A percentile compares a stretch with the other conserved stretches of the same genome.
These are phyloP conservation scores for Ceyx cyanopectus DNA, from an alignment of 2,113 vertebrate genomes.

Conservation along the genomic window DNA sequence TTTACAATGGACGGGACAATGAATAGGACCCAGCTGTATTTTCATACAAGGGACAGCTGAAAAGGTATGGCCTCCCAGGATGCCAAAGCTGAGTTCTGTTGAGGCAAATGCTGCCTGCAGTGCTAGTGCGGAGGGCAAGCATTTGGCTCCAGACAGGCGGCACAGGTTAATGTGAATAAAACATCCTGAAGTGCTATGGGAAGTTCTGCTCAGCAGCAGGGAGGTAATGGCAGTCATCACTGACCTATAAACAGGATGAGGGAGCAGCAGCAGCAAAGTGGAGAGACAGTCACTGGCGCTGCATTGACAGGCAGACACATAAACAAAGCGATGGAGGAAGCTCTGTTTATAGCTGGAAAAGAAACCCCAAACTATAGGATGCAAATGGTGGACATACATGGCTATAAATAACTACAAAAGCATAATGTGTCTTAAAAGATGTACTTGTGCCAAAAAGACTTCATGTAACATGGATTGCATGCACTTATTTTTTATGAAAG, in stretches of 20 bases:
- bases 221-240: background rate
- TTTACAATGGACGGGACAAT: background rate
- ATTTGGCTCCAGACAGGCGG: slow-evolving; percentile 38
- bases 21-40: background rate
- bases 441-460: background rate
- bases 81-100: background rate
- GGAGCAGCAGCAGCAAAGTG: slow-evolving; percentile 59
- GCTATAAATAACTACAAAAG: slow-evolving; percentile 71
- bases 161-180: slow-evolving; percentile 48
- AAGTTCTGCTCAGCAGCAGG: slow-evolving; percentile 11
- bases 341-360: slow-evolving; percentile 68
- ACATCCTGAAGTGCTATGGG: slow-evolving; percentile 63
- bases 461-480: background rate
- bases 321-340: slow-evolving; percentile 75
- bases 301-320: slow-evolving; percentile 64
- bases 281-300: slow-evolving; percentile 58
- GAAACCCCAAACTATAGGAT: slow-evolving; percentile 66
- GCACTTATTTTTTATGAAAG: background rate
- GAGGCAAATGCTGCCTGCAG: background rate
- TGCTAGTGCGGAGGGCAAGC: background rate
- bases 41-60: background rate
- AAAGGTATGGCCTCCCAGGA: background rate
- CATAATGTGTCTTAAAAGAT: slow-evolving; percentile 30
- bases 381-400: background rate
- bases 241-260: slow-evolving; percentile 80